Conservation (phyloP, 2,797 vertebrate species). For the Spinus olivaceus region DNA sequence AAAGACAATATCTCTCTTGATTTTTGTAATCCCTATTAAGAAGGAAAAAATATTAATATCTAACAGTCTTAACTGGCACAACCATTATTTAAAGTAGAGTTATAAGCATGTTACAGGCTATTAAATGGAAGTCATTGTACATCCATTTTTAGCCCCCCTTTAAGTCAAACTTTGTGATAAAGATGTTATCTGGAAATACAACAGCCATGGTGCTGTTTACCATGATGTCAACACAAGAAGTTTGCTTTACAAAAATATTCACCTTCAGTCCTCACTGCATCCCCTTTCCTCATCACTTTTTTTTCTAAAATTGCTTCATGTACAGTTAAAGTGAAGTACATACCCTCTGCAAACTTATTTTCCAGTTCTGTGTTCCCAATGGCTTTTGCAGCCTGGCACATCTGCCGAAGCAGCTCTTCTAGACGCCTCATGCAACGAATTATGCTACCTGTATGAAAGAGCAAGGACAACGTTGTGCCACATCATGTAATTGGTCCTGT, state of each 20-base stretch:
- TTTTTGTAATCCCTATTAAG: conserved; percentile 91
- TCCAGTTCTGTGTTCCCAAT: conserved; percentile 98
- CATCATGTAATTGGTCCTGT: neutral
- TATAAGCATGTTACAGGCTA: neutral
- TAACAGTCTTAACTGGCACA: neutral
- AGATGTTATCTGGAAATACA: neutral
- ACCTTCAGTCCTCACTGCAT: neutral
- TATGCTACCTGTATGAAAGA: conserved; percentile 74
- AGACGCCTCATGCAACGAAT: conserved; percentile 93
- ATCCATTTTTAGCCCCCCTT: neutral
- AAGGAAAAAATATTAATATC: neutral
- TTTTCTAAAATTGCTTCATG: neutral
- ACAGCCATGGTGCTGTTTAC: neutral
- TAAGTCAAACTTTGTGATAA: neutral
- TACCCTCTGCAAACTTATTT: conserved; percentile 93
- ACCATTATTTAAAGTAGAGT: neutral
- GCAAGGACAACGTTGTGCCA: neutral
- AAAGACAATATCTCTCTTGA: conserved; percentile 98
- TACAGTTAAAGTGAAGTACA: neutral
- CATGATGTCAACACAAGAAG: neutral
- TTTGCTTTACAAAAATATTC: neutral
- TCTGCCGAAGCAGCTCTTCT: conserved; percentile 94
- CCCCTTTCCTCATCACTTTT: neutral
- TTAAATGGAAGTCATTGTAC: neutral
- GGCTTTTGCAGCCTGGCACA: conserved; percentile 98